A percentile compares a stretch with the other conserved stretches of the same genome.
Conservation (phyloP, 2,888 invertebrate species). For the Fabriciana adippe region DNA sequence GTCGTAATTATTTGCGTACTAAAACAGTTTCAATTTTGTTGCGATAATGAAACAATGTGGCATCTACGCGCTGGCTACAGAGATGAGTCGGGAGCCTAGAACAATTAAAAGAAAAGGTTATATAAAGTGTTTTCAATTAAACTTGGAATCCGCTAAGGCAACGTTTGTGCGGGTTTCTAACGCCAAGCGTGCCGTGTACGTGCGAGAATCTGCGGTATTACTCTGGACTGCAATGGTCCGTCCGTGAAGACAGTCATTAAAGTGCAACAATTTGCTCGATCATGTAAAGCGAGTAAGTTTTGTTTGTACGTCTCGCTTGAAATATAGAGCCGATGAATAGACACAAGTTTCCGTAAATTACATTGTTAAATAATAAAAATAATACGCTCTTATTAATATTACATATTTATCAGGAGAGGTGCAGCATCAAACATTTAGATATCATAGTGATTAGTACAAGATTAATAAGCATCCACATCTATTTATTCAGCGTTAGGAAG, state of each 20-base stretch:
- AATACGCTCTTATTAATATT: background rate
- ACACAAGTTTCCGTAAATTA: background rate
- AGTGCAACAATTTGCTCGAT: constrained; percentile 68
- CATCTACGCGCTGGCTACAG: constrained; percentile 37
- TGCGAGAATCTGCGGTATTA: constrained; percentile 63
- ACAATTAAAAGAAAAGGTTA: constrained; percentile 73
- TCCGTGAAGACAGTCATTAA: constrained; percentile 59
- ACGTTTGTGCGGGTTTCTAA: constrained; percentile 57
- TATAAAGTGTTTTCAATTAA: constrained; percentile 77
- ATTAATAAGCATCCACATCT: constrained; percentile 47
- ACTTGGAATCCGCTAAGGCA: constrained; percentile 66
- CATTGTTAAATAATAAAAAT: background rate
- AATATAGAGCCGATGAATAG: background rate
- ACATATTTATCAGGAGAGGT: background rate
- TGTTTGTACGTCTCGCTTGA: constrained; percentile 20
- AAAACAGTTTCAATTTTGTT: constrained; percentile 39
- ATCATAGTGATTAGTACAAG: constrained; percentile 12
- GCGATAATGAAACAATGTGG: constrained; percentile 41
- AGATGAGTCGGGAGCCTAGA: constrained; percentile 42
- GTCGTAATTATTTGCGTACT: constrained; percentile 35
- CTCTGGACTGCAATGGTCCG: constrained; percentile 52
- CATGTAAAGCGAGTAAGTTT: constrained; percentile 44
- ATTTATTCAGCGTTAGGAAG: constrained; percentile 59
- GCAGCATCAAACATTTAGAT: constrained; percentile 8
- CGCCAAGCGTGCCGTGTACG: constrained; percentile 54